Percentiles rank a stretch among this genome's conserved stretches.
Evolutionary conservation across 2,888 invertebrate genomes (phyloP).

Genomic region (Embidobia sp.): DNA sequence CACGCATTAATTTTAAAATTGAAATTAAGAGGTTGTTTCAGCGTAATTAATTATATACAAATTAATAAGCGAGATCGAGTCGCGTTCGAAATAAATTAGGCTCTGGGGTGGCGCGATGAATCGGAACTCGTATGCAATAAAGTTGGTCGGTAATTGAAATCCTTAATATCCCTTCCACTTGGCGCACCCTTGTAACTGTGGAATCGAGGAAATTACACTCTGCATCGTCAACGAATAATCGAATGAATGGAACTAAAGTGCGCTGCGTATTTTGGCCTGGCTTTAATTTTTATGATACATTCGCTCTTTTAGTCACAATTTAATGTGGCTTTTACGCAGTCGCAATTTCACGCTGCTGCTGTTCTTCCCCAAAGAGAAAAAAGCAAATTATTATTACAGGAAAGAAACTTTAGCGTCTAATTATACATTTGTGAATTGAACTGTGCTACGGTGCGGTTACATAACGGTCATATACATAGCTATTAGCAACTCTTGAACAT

Average conservation of each 20-base stretch:
- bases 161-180: constrained; percentile 21
- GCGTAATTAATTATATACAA: constrained; percentile 11
- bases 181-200: neutral
- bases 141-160: constrained; percentile 29
- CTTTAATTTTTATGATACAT: constrained; percentile 16
- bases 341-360: neutral
- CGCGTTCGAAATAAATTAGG: constrained; percentile 8
- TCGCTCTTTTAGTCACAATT: constrained; percentile 2
- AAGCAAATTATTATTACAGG: constrained; percentile 9
- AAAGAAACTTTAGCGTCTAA: constrained; percentile 26
- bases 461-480: constrained; percentile 1
- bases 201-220: constrained; percentile 29
- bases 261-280: constrained; percentile 9
- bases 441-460: constrained; percentile 5
- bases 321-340: neutral
- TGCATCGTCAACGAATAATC: constrained; percentile 32
- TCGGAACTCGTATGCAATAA: constrained; percentile 14
- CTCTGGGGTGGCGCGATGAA: neutral
- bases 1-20: constrained; percentile 4
- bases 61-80: neutral
- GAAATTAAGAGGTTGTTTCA: constrained; percentile 3
- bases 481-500: neutral
- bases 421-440: constrained; percentile 31
- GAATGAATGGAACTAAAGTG: constrained; percentile 23
- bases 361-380: constrained; percentile 1